Base-by-base conservation (phyloP, 2,113 vertebrate genomes). In the Danionella cerebrum region DNA sequence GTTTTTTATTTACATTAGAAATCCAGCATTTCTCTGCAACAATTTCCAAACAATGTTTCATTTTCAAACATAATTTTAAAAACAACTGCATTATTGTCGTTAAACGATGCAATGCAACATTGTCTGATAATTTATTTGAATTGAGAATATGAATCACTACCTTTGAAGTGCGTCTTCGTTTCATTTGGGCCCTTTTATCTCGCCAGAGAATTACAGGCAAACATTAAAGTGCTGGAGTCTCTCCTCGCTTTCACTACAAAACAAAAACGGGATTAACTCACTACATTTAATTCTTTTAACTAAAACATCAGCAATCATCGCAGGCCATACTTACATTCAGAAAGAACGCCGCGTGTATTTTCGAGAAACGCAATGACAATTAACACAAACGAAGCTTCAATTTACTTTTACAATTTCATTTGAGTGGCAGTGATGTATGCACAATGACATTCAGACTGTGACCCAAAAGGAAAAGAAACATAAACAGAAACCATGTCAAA, bases 401-500 rank as follows among this genome's bases (percentile, higher is more conserved):
- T n/a, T n/a, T 36, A 13, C 22, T 6, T 24, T 19, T 38, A 5
- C 5, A 2, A 2, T 16, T 10, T 5, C 12, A 25, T 6, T 27
- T 35, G 11, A 62, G 38, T 10, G 24, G 25, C 39, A 50, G 24
- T 35, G 8, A 9, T 33, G n/a, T 2, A 27, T 21, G 27, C 36
- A 47, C 25, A 47, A 50, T 50, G 5, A 48, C 6, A 35, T 47
- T 65, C 31, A 1, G n/a, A 10, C 12, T 33, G 25, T 25, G 39
- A 57, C 41, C 39, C 39, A 69, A 70, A 68, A 22, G 41, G 77
- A 71, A 90, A 91, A 89, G 82, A 91, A 92, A 97, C 88, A 96
- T 94, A 93, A 96, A 89, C 92, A 91, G 82, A 90, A 79, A 83
- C 86, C 86, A 90, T 92, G 87, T 92, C 93, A 91, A 88, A 91